A percentile compares a stretch with the other conserved stretches of the same genome.
These are phyloP conservation scores for Heteromurus nitidus DNA, from an alignment of 2,888 invertebrate genomes.

Conservation along the genomic window DNA sequence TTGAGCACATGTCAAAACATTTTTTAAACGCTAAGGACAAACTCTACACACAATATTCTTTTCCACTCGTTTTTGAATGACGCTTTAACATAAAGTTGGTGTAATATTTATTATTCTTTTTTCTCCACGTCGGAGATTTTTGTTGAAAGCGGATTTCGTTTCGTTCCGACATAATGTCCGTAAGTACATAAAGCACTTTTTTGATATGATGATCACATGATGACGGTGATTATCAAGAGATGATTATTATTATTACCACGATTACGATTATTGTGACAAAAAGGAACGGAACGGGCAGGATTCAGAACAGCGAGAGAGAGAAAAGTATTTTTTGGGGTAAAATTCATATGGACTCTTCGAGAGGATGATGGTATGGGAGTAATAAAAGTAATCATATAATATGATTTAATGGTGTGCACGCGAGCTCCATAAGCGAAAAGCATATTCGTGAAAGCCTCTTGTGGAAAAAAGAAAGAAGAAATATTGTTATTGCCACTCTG, in stretches of 20 bases:
- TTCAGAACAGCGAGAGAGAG: background rate
- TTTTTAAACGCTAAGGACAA: no score
- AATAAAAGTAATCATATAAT: constrained; percentile 52
- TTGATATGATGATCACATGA: constrained; percentile 26
- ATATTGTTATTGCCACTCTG: constrained; percentile 25
- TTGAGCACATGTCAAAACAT: no score
- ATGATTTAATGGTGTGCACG: constrained; percentile 65
- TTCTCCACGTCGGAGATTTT: no score
- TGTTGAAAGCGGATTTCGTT: no score
- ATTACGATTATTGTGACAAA: constrained; percentile 43
- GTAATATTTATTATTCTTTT: no score
- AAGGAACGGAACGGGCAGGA: background rate
- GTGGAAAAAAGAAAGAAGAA: constrained; percentile 9
- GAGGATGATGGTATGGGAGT: constrained; percentile 29
- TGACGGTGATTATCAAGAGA: constrained; percentile 25
- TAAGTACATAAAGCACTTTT: no score
- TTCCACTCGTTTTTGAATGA: no score
- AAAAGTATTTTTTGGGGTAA: background rate
- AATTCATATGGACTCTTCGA: background rate
- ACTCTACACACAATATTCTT: no score
- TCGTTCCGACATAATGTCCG: no score
- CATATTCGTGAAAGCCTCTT: constrained; percentile 23
- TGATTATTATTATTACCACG: constrained; percentile 46
- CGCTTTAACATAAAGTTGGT: no score
- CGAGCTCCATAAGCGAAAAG: constrained; percentile 47